These are phyloP conservation scores for Eumacrocentrus americanus DNA, from an alignment of 2,888 invertebrate genomes.

Conservation along the genomic window DNA sequence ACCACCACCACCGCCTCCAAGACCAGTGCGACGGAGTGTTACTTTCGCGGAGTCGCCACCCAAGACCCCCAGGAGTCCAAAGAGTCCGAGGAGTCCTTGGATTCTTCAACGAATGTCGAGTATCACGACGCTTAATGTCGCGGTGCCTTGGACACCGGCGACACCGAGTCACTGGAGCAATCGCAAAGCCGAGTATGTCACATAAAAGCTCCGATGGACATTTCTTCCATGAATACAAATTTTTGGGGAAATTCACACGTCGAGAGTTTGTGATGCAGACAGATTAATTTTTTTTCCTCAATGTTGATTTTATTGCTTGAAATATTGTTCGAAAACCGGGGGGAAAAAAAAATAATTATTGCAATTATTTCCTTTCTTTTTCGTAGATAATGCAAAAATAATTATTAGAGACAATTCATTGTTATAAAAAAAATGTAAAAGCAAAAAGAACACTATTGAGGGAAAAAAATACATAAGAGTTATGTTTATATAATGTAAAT, in stretches of 20 bases:
- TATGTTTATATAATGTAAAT: constrained; percentile 54
- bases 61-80: constrained; percentile 48
- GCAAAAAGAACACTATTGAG: background rate
- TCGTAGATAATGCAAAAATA: no score
- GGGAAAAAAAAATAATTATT: background rate
- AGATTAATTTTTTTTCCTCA: background rate
- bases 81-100: constrained; percentile 31
- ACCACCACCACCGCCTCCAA: constrained; percentile 51
- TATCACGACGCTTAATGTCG: constrained; percentile 51
- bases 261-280: background rate
- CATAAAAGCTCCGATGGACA: constrained; percentile 39
- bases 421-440: background rate
- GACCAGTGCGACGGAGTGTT: constrained; percentile 56
- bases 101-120: constrained; percentile 39
- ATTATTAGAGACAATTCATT: background rate
- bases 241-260: background rate
- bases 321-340: background rate
- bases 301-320: background rate
- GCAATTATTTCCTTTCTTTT: no score
- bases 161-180: constrained; percentile 56
- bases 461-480: constrained; percentile 10
- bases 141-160: constrained; percentile 58
- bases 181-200: constrained; percentile 57
- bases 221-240: background rate
- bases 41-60: constrained; percentile 58